phyloP scores from a whole-genome alignment of 2,797 vertebrate genomes.

The Petrocephalus sullivani region DNA sequence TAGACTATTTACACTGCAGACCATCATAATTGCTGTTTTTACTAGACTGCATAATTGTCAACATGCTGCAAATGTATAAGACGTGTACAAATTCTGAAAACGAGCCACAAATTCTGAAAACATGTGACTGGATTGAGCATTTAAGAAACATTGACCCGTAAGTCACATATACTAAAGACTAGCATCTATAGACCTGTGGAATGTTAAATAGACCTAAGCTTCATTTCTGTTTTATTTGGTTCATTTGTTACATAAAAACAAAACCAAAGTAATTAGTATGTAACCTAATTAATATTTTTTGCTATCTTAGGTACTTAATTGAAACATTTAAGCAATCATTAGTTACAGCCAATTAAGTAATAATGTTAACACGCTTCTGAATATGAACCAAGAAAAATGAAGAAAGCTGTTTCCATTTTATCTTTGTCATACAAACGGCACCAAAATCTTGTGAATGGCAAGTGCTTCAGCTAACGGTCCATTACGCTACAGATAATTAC shows the following conservation, averaged over 20 bases:
- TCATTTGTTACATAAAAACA: neutral
- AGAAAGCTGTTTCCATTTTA: neutral
- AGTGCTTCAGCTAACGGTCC: neutral
- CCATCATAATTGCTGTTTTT: slow-evolving; percentile 6
- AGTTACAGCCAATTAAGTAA: slow-evolving; percentile 3
- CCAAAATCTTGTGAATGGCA: neutral
- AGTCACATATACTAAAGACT: neutral
- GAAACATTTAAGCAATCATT: neutral
- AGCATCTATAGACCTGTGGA: neutral
- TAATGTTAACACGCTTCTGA: neutral
- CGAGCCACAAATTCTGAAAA: no score
- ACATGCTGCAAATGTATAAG: no score
- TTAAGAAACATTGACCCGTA: neutral
- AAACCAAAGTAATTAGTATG: neutral
- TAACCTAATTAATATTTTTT: neutral
- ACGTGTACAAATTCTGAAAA: no score
- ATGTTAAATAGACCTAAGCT: neutral
- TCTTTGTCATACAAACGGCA: neutral
- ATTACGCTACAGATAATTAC: neutral
- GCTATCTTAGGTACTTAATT: neutral
- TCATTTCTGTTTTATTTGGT: neutral
- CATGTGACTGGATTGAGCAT: neutral
- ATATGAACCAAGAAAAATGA: neutral
- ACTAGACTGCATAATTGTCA: neutral
- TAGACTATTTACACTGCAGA: neutral